A percentile compares a stretch with the other conserved stretches of the same genome.
Evolutionary conservation across 2,113 vertebrate species (phyloP).

Genomic region (Hiodon alosoides): DNA sequence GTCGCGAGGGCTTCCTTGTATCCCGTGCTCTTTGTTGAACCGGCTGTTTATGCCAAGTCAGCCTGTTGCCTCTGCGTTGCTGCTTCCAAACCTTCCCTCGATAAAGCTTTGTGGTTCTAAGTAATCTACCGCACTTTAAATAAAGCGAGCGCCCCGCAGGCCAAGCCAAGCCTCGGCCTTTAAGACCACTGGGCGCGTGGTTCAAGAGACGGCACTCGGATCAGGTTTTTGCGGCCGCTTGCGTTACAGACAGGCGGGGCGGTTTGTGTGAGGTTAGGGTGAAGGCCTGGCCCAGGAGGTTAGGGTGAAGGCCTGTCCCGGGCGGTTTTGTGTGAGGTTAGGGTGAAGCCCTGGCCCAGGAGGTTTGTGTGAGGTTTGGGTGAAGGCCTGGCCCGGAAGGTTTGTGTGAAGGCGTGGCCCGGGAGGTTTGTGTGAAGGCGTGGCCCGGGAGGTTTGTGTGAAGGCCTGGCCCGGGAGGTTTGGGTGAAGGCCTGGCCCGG

Average conservation of each 20-base stretch:
- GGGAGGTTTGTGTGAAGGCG: too few relatives aligned
- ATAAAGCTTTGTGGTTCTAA: slow-evolving; percentile 13
- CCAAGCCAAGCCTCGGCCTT: background rate
- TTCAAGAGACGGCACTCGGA: background rate
- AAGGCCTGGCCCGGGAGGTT: too few relatives aligned
- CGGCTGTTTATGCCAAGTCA: background rate
- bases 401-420: too few relatives aligned
- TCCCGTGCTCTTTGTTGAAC: background rate
- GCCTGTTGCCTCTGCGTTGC: background rate
- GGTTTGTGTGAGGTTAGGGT: background rate
- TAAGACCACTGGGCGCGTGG: background rate
- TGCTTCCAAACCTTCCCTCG: background rate
- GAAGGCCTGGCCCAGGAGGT: too few relatives aligned
- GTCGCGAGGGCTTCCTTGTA: too few relatives aligned
- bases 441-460: too few relatives aligned
- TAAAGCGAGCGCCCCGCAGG: background rate
- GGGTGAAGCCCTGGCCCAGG: too few relatives aligned
- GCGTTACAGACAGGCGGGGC: background rate
- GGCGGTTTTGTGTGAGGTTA: too few relatives aligned
- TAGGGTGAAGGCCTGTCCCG: too few relatives aligned
- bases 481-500: too few relatives aligned
- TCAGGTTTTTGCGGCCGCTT: background rate
- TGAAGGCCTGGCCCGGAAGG: too few relatives aligned
- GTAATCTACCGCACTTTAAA: slow-evolving; percentile 22
- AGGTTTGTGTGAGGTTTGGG: too few relatives aligned